phyloP scores from a whole-genome alignment of 1,140 invertebrate species.

The Brevipalpus yothersi region DNA sequence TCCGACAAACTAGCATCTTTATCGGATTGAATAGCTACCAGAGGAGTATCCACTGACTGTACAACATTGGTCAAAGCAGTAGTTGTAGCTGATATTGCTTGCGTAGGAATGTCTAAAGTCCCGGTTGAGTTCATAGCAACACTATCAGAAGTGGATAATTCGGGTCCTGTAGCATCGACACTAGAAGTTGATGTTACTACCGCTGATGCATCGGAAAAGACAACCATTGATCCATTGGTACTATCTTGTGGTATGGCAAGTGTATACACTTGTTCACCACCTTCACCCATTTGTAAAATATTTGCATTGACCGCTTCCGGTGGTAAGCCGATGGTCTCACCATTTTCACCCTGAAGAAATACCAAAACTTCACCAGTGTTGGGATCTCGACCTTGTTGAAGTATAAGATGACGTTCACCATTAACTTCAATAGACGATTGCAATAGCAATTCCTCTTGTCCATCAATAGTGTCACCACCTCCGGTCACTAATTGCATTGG shows the following conservation, averaged over 20 bases:
- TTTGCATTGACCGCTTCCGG: not conserved
- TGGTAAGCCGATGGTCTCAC: constrained; percentile 3
- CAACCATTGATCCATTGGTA: not conserved
- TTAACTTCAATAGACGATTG: not conserved
- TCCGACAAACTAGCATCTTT: too few relatives aligned
- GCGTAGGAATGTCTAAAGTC: not conserved
- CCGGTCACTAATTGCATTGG: not conserved
- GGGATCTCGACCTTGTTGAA: constrained; percentile 4
- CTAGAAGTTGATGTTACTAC: not conserved
- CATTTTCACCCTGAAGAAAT: constrained; percentile 5
- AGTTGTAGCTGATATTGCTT: not conserved
- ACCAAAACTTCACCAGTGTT: constrained; percentile 4
- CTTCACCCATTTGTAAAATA: not conserved
- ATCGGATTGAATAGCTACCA: too few relatives aligned
- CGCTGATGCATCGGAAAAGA: not conserved
- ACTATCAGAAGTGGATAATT: not conserved
- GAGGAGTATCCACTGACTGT: constrained; percentile 2
- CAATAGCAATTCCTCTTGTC: not conserved
- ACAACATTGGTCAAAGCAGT: not conserved
- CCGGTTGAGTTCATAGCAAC: not conserved
- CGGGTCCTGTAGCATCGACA: not conserved
- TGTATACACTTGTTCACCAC: not conserved
- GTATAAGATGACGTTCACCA: constrained; percentile 1
- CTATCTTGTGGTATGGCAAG: not conserved
- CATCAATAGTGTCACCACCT: not conserved